Evolutionary conservation across 2,113 vertebrate genomes (phyloP).

Genomic region (Oxygymnocypris stewartii): DNA sequence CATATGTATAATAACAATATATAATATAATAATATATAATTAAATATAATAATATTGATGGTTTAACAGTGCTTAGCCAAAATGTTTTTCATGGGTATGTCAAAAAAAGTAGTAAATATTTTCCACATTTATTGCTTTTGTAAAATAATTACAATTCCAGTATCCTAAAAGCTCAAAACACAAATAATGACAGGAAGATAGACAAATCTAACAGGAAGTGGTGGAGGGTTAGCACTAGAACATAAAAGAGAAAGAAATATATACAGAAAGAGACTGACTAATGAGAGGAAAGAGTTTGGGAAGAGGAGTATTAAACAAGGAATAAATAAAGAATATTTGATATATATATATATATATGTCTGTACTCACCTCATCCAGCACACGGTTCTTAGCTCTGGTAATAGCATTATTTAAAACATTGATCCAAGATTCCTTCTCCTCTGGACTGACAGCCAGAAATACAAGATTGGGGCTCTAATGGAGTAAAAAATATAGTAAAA

Average conservation of each 20-base stretch:
- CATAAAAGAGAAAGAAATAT: constrained; percentile 18
- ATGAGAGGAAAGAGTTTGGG: constrained; percentile 22
- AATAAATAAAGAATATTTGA: constrained; percentile 7
- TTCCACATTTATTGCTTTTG: not conserved
- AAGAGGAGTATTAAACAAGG: constrained; percentile 16
- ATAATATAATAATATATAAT: too few species aligned
- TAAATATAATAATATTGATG: not conserved
- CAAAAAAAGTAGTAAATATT: not conserved
- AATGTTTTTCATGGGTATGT: not conserved
- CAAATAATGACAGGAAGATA: not conserved
- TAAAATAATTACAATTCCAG: not conserved
- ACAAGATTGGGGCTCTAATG: constrained; percentile 86
- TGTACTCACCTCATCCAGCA: constrained; percentile 86
- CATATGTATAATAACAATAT: not conserved
- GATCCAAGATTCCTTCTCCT: constrained; percentile 97
- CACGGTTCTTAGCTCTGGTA: constrained; percentile 88
- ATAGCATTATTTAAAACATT: constrained; percentile 86
- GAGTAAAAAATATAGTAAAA: constrained; percentile 9
- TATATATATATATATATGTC: not conserved
- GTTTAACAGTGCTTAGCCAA: not conserved
- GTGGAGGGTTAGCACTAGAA: constrained; percentile 9
- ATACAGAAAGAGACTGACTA: not conserved
- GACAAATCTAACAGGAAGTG: not conserved
- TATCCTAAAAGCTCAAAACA: constrained; percentile 13
- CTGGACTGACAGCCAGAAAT: constrained; percentile 95